phyloP scores from a whole-genome alignment of 2,888 invertebrate species.

The Acleris cristana region DNA sequence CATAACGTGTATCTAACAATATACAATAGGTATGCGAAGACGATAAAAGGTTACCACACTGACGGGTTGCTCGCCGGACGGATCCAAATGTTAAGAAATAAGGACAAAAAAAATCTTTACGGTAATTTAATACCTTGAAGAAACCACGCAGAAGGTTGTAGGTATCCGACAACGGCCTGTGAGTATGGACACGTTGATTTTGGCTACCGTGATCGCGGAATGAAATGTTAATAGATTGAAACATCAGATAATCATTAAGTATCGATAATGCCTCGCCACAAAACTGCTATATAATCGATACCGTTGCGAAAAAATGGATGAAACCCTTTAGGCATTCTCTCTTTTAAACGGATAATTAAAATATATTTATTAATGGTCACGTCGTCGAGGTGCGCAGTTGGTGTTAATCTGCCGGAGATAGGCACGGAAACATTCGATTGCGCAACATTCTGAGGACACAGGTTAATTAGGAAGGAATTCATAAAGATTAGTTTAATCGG shows the following conservation, averaged over 20 bases:
- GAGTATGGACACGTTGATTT: slow-evolving; percentile 6
- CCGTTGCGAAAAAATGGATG: slow-evolving; percentile 13
- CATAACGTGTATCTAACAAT: slow-evolving; percentile 15
- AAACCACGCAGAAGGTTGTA: slow-evolving; percentile 14
- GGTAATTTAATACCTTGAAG: background rate
- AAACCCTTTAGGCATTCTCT: slow-evolving; percentile 14
- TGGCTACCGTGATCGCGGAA: slow-evolving; percentile 3
- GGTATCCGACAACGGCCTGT: slow-evolving; percentile 1
- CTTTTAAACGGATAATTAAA: slow-evolving; percentile 16
- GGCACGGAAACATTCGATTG: slow-evolving; percentile 22
- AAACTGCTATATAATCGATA: slow-evolving; percentile 17
- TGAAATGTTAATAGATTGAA: slow-evolving; percentile 12
- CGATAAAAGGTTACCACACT: background rate
- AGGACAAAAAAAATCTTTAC: background rate
- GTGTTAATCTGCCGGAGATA: slow-evolving; percentile 9
- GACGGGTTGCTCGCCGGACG: background rate
- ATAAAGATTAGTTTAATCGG: slow-evolving; percentile 54
- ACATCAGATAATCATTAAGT: slow-evolving; percentile 14
- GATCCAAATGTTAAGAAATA: slow-evolving; percentile 6
- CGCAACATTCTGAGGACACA: slow-evolving; percentile 20
- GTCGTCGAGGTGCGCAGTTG: slow-evolving; percentile 3
- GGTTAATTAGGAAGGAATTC: slow-evolving; percentile 57
- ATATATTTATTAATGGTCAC: slow-evolving; percentile 20
- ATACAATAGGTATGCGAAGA: slow-evolving; percentile 9
- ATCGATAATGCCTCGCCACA: slow-evolving; percentile 15